Conservation (phyloP, 2,888 invertebrate species). For the Leucophenga montana region DNA sequence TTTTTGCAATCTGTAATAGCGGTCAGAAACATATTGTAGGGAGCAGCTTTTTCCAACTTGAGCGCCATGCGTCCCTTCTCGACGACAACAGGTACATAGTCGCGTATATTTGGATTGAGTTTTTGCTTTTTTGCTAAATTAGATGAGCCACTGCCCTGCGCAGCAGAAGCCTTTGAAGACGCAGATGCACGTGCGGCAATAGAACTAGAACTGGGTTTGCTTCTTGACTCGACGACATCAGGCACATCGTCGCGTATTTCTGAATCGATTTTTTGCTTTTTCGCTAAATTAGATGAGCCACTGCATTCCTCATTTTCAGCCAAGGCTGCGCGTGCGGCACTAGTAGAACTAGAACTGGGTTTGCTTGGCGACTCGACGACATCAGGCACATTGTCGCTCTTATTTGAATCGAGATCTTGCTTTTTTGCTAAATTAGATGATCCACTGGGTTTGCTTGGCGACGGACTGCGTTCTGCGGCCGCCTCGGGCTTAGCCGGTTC, state of each 20-base stretch:
- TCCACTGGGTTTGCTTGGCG: slow-evolving; percentile 30
- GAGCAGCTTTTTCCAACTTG: slow-evolving; percentile 80
- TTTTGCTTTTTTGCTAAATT: slow-evolving; percentile 69
- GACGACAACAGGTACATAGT: slow-evolving; percentile 76
- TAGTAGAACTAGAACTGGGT: slow-evolving; percentile 22
- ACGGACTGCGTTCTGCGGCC: background rate
- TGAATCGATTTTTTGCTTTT: slow-evolving; percentile 67
- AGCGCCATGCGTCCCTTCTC: slow-evolving; percentile 78
- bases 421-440: slow-evolving; percentile 67
- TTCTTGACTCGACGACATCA: slow-evolving; percentile 77
- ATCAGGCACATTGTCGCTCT: slow-evolving; percentile 74
- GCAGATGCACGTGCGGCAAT: slow-evolving; percentile 42
- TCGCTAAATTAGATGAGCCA: slow-evolving; percentile 61
- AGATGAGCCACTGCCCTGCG: slow-evolving; percentile 45
- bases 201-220: too few species aligned
- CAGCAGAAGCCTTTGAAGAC: background rate
- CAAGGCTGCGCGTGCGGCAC: slow-evolving; percentile 37
- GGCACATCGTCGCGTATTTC: slow-evolving; percentile 73
- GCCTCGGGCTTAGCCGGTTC: background rate
- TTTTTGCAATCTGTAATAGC: slow-evolving; percentile 78
- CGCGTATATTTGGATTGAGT: slow-evolving; percentile 65
- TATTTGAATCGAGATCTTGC: slow-evolving; percentile 66
- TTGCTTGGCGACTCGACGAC: too few species aligned
- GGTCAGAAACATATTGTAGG: slow-evolving; percentile 85
- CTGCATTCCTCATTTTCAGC: too few species aligned